Evolutionary conservation across 2,797 vertebrate species (phyloP), one percentile per base, ranked within the genome.

Genomic region (Neopelma chrysocephalum): DNA sequence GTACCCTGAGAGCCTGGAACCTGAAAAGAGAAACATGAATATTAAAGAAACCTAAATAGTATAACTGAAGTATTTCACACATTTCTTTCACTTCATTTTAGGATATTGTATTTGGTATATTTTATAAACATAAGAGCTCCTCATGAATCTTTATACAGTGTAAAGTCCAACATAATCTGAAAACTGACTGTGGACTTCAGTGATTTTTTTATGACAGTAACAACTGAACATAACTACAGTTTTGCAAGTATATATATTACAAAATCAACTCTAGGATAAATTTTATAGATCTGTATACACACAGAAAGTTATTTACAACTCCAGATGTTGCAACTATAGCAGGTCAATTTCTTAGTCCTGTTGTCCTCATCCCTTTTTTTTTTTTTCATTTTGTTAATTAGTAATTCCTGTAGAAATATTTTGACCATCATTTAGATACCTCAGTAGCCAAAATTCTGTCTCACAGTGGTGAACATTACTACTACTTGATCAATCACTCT

Each of bases 401-500:
- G 5, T 32, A 23, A 43, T 64, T 32, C 23, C 51, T 47, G 17
- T 14, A 64, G 12, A 73, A 88, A 65, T 57, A n/a, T 61, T 87
- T 94, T 75, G 45, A 38, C 26, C 45, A 16, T 45, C 69, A 54
- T 58, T 94, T 61, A 61, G 60, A 34, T 83, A 60, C 54, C 64
- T 54, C 38, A 51, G 6, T 70, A 85, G 31, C 54, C 48, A 31
- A 89, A 84, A 96, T 93, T 96, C 65, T 69, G 36, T 43, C 53
- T 89, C 53, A 47, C 85, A 87, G 32, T 75, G 54, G 45, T 54
- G 58, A 94, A 72, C 88, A 87, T 58, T 95, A 81, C 90, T 96
- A 91, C 90, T 95, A 96, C 70, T 93, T 81, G 54, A 92, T 94
- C 80, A 91, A 18, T 90, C 75, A 72, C 22, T 85, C 32, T 19